phyloP scores from a whole-genome alignment of 1,140 invertebrate genomes.

The Tetragonula clypearis region DNA sequence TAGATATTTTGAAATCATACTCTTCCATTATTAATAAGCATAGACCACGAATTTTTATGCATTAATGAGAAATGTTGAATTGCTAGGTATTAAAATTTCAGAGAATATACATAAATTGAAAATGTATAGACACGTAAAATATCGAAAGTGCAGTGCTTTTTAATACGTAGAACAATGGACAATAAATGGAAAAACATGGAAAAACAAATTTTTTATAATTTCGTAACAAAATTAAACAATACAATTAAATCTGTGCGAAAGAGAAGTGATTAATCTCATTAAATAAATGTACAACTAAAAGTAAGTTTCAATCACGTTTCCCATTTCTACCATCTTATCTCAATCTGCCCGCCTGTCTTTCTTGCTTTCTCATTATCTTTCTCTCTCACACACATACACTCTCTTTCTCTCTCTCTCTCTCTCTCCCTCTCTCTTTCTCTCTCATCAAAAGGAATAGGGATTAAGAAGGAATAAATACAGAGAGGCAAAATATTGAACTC shows the following conservation, averaged over 20 bases:
- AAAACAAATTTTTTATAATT: background rate
- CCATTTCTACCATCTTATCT: background rate
- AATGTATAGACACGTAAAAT: no score
- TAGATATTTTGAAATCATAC: no score
- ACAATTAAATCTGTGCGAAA: background rate
- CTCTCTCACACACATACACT: background rate
- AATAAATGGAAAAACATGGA: no score
- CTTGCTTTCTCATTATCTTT: background rate
- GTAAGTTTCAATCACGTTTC: background rate
- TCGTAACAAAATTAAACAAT: background rate
- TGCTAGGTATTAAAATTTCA: no score
- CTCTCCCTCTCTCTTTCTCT: no score
- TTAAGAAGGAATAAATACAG: constrained; percentile 46
- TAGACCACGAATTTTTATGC: no score
- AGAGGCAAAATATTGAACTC: constrained; percentile 47
- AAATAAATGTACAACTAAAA: background rate
- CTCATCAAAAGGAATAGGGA: background rate
- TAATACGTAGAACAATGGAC: no score
- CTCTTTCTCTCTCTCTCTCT: background rate
- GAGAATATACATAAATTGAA: no score
- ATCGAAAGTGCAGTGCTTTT: no score
- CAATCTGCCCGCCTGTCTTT: background rate
- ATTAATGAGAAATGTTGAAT: no score
- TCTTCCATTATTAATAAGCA: no score
- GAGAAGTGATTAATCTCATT: background rate